Conservation (phyloP, 2,888 invertebrate species). For the Opisthograptis luteolata region DNA sequence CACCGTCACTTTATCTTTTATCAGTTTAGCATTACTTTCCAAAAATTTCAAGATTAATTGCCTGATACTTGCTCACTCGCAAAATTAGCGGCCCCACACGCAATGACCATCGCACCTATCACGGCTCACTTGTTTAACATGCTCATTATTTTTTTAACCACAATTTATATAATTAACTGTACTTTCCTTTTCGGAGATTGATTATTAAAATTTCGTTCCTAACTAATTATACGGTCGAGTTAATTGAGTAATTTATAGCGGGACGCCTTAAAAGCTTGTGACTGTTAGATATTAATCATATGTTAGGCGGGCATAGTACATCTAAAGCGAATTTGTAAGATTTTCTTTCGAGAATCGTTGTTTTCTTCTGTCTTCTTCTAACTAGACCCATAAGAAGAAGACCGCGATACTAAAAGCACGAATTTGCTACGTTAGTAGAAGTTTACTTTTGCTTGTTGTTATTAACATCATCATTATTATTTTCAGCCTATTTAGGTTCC, state of each 20-base stretch:
- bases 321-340: no score
- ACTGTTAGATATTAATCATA: conserved; percentile 23
- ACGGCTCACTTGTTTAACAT: conserved; percentile 69
- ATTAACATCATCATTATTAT: no score
- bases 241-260: conserved; percentile 72
- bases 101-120: conserved; percentile 50
- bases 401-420: no score
- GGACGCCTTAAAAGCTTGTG: conserved; percentile 29
- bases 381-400: no score
- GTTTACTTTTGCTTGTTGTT: no score
- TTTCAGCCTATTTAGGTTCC: no score
- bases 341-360: no score
- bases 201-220: conserved; percentile 73
- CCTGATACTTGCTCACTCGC: conserved; percentile 30
- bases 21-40: no score
- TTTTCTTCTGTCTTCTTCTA: no score
- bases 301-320: background rate
- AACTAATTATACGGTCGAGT: conserved; percentile 69
- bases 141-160: conserved; percentile 74
- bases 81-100: conserved; percentile 47
- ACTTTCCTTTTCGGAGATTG: conserved; percentile 77
- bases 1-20: no score
- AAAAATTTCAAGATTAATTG: no score
- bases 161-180: conserved; percentile 67
- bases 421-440: no score